Percentiles rank a stretch among this genome's conserved stretches.
Conservation (phyloP, 2,888 invertebrate genomes). For the Pantelozetes paolii region DNA sequence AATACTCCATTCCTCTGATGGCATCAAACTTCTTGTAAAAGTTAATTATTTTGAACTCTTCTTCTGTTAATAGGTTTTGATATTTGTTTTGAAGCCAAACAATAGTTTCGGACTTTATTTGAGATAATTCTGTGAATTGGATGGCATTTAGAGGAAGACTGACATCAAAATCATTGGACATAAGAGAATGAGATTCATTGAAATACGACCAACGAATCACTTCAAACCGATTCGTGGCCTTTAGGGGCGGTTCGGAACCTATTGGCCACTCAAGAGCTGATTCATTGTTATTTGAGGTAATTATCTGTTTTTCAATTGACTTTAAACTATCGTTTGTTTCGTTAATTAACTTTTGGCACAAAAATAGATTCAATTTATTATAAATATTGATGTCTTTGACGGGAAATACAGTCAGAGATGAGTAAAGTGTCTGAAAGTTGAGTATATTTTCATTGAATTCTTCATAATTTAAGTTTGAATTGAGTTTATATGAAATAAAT, state of each 20-base stretch:
- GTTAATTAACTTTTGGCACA: slow-evolving; percentile 10
- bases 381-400: slow-evolving; percentile 1
- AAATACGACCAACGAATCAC: slow-evolving; percentile 80
- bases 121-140: slow-evolving; percentile 32
- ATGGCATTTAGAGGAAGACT: slow-evolving; percentile 29
- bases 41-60: slow-evolving; percentile 54
- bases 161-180: slow-evolving; percentile 66
- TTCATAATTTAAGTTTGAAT: slow-evolving; percentile 12
- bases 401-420: slow-evolving; percentile 5
- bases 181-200: slow-evolving; percentile 74
- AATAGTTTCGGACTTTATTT: slow-evolving; percentile 39
- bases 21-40: slow-evolving; percentile 76
- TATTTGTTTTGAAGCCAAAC: slow-evolving; percentile 49
- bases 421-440: neutral
- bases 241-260: slow-evolving; percentile 64
- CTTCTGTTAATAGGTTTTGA: slow-evolving; percentile 46
- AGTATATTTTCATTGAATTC: neutral
- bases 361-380: slow-evolving; percentile 17
- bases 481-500: slow-evolving; percentile 24
- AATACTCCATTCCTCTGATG: slow-evolving; percentile 77
- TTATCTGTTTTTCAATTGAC: slow-evolving; percentile 22
- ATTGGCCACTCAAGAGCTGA: slow-evolving; percentile 63
- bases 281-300: neutral
- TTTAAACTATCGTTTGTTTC: neutral
- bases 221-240: slow-evolving; percentile 71